These are phyloP conservation scores for Dolichoris vasculosae DNA, from an alignment of 1,140 invertebrate species.

Conservation along the genomic window DNA sequence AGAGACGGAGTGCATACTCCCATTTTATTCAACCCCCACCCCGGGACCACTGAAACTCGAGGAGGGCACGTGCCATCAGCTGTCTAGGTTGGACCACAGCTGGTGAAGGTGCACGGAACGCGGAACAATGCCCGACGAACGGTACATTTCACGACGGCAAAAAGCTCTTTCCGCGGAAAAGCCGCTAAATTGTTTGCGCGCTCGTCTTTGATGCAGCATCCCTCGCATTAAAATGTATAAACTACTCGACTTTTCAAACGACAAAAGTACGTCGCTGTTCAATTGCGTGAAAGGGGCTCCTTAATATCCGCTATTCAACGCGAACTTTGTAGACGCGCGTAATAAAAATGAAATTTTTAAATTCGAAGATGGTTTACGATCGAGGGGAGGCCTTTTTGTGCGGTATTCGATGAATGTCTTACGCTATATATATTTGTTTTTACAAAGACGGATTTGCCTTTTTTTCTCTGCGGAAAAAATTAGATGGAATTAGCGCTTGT, in stretches of 20 bases:
- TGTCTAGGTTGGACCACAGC: constrained; percentile 69
- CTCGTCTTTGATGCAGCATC: background rate
- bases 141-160: constrained; percentile 49
- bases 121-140: constrained; percentile 38
- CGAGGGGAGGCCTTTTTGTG: background rate
- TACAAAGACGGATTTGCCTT: background rate
- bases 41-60: constrained; percentile 59
- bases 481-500: too few species aligned
- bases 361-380: background rate
- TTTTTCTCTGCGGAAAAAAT: background rate
- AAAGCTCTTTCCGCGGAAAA: constrained; percentile 49
- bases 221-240: constrained; percentile 32
- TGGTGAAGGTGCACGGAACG: constrained; percentile 59
- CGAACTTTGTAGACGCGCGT: constrained; percentile 20
- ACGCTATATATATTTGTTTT: constrained; percentile 15
- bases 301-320: constrained; percentile 23
- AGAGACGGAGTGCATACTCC: constrained; percentile 24
- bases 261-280: constrained; percentile 18
- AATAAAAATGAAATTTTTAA: constrained; percentile 36
- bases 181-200: constrained; percentile 41
- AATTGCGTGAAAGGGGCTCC: constrained; percentile 40
- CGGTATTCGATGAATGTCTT: background rate
- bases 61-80: constrained; percentile 72
- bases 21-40: constrained; percentile 42
- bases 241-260: background rate